These are phyloP conservation scores for Proales similis DNA, from an alignment of 1,140 invertebrate genomes.

Conservation along the genomic window DNA sequence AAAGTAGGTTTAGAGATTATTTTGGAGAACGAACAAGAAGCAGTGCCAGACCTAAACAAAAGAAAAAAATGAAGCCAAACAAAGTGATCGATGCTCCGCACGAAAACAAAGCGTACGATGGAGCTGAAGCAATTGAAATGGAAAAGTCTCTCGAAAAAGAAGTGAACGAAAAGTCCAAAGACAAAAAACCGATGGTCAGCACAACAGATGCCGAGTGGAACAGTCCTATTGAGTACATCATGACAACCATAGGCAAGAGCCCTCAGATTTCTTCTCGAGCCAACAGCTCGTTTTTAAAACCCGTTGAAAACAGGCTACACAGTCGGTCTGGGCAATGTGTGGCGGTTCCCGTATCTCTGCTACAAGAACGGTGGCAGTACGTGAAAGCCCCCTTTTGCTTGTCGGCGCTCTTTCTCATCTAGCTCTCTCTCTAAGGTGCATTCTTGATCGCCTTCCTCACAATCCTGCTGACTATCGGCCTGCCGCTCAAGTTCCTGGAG, in stretches of 20 bases:
- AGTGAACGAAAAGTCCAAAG: too few species aligned
- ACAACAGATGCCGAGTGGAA: too few species aligned
- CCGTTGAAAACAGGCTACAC: slow-evolving; percentile 53
- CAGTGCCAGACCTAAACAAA: too few species aligned
- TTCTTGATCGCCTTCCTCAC: slow-evolving; percentile 64
- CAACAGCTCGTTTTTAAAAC: background rate
- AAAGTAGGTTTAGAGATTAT: too few species aligned
- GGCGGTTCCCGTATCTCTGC: slow-evolving; percentile 87
- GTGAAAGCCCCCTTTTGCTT: slow-evolving; percentile 8
- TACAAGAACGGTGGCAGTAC: slow-evolving; percentile 84
- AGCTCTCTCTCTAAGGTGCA: slow-evolving; percentile 57
- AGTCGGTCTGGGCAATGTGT: slow-evolving; percentile 74
- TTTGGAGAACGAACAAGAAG: too few species aligned
- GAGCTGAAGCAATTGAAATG: too few species aligned
- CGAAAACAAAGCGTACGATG: too few species aligned
- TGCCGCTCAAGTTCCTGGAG: slow-evolving; percentile 68
- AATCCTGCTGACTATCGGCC: slow-evolving; percentile 60
- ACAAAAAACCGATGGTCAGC: too few species aligned
- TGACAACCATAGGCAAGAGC: slow-evolving; percentile 34
- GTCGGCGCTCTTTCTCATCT: too few species aligned
- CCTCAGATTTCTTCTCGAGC: slow-evolving; percentile 41
- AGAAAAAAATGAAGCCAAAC: too few species aligned
- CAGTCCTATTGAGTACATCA: slow-evolving; percentile 25
- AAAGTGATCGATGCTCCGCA: too few species aligned
- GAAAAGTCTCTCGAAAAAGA: too few species aligned